Base-by-base conservation (phyloP, 2,113 vertebrate genomes). In the Acrocephalus arundinaceus region DNA sequence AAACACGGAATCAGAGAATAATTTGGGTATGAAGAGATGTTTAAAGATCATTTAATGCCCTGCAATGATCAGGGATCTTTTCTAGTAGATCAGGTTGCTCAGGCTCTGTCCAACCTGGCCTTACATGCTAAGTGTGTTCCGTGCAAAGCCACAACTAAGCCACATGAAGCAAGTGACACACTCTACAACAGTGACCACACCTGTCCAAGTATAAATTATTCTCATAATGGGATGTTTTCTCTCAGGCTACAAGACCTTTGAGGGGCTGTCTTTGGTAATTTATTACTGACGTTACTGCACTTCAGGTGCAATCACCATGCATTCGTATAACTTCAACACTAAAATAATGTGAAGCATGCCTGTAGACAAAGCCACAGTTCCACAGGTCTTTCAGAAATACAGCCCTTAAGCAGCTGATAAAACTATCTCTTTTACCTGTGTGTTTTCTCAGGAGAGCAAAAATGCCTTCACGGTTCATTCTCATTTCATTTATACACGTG, bases 401-500 rank as follows among this genome's bases (percentile, higher is more conserved):
- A 87, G 15, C 27, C 16, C 35, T 90, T 58, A 94, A 90, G 57
- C 37, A 92, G 41, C 41, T 68, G 33, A 35, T 76, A 87, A 90
- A 86, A 78, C 17, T 46, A 37, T 89, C 18, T 61, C 39, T 68
- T 94, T 93, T 96, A 85, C 57, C 65, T 71, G 10, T 28, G 7
- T 65, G 7, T 81, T 93, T 78, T 71, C 59, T 77, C 76, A 37
- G 20, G 61, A 92, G 68, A 77, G 31, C n/a, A 85, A 92, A 96
- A 96, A 94, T 93, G 28, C 94, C 82, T 96, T 90, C 82, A 75
- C 49, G 76, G 83, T 97, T 95, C 93, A 84, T 96, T 94, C 90
- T 93, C 79, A 92, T 96, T 96, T 95, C 89, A 91, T 94, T 95
- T 96, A 96, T 75, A 61, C 76, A 92, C 70, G 41, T 78, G 90